These are phyloP conservation scores for Setophaga kirtlandii DNA, from an alignment of 2,113 vertebrate species.

Conservation along the genomic window DNA sequence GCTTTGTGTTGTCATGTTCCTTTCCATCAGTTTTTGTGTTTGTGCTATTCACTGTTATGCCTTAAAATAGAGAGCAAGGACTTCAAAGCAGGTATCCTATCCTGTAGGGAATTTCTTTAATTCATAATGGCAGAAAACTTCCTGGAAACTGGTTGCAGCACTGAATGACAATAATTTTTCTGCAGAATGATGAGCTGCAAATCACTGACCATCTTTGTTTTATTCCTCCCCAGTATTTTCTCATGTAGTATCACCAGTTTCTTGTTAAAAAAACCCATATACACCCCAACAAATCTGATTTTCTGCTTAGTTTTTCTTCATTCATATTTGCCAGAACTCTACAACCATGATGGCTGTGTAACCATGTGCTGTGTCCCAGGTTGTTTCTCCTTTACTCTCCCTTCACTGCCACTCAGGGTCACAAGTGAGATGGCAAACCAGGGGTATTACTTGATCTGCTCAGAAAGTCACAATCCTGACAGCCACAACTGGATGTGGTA, in stretches of 20 bases:
- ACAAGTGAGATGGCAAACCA: not conserved
- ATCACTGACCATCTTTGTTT: not conserved
- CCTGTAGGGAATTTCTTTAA: not conserved
- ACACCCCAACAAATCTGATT: not conserved
- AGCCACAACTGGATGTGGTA: not conserved
- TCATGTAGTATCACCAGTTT: not conserved
- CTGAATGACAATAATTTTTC: not conserved
- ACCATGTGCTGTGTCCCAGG: not conserved
- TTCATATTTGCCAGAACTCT: not conserved
- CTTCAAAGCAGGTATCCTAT: not conserved
- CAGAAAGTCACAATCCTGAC: not conserved
- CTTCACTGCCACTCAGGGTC: not conserved
- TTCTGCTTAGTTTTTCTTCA: not conserved
- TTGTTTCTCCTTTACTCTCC: not conserved
- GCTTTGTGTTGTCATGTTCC: not conserved
- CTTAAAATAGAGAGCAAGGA: not conserved
- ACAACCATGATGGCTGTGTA: not conserved
- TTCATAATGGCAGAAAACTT: not conserved
- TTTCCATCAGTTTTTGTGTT: not conserved
- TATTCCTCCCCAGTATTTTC: not conserved
- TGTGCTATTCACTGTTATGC: not conserved
- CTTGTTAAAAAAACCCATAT: not conserved
- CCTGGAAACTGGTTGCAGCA: not conserved
- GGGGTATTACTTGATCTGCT: not conserved
- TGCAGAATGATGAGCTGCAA: not conserved